Percentiles rank a stretch among this genome's conserved stretches.
These are phyloP conservation scores for Mastigias papua DNA, from an alignment of 30 jellyfish, hydroid and myxozoan genomes.

Conservation along the genomic window DNA sequence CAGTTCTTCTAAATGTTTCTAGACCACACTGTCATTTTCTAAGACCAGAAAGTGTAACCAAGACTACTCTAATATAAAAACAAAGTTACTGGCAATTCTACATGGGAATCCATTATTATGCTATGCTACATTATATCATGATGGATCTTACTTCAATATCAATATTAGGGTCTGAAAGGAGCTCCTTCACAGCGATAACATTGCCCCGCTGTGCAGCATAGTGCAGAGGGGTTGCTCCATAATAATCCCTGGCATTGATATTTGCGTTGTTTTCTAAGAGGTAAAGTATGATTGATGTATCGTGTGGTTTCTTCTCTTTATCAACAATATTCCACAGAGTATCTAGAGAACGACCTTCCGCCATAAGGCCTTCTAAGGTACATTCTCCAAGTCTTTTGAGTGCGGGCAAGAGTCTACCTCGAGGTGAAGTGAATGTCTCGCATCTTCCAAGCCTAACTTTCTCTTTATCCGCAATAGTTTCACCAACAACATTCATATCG, in stretches of 20 bases:
- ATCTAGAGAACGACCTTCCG: slow-evolving; percentile 76
- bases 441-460: slow-evolving; percentile 19
- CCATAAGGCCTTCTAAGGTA: slow-evolving; percentile 6
- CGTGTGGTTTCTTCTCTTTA: slow-evolving; percentile 24
- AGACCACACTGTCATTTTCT: too few species aligned
- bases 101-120: too few species aligned
- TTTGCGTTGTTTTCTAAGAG: slow-evolving; percentile 80
- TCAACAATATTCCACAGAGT: slow-evolving; percentile 58
- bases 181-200: slow-evolving; percentile 79
- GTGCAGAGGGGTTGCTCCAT: slow-evolving; percentile 97
- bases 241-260: slow-evolving; percentile 89
- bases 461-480: slow-evolving; percentile 2
- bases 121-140: neutral
- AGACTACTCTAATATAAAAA: too few species aligned
- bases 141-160: slow-evolving; percentile 79
- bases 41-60: too few species aligned
- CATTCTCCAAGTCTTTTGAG: slow-evolving; percentile 16
- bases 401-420: neutral
- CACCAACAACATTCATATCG: neutral
- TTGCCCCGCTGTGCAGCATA: slow-evolving; percentile 96
- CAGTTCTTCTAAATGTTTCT: too few species aligned
- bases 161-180: slow-evolving; percentile 57
- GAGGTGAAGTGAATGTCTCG: slow-evolving; percentile 41
- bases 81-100: too few species aligned
- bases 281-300: slow-evolving; percentile 77